Conservation (phyloP, 2,113 vertebrate species). For the Protobothrops mucrosquamatus region DNA sequence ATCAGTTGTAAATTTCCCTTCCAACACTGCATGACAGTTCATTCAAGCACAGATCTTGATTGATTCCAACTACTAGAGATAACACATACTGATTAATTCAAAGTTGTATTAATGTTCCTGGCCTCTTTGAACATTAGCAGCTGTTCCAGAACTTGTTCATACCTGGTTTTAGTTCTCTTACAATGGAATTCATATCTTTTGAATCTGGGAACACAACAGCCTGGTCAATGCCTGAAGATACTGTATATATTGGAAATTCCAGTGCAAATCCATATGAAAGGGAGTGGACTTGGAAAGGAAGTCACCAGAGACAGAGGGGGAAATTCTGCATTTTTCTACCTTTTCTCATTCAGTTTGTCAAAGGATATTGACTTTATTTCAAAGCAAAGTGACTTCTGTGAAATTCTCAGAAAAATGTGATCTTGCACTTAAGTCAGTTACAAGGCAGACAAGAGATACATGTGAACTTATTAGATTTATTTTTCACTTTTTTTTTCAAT, state of each 20-base stretch:
- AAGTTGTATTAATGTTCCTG: neutral
- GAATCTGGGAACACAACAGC: neutral
- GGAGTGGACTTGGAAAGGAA: neutral
- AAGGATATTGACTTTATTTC: neutral
- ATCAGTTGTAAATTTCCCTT: too few species aligned
- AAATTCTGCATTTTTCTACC: neutral
- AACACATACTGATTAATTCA: neutral
- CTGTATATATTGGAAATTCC: neutral
- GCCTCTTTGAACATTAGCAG: neutral
- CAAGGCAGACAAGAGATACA: neutral
- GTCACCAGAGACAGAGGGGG: neutral
- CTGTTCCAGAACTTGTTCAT: neutral
- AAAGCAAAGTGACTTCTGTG: neutral
- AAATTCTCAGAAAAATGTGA: neutral
- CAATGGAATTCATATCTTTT: neutral
- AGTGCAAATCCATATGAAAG: neutral
- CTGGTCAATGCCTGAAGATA: neutral
- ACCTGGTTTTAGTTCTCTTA: neutral
- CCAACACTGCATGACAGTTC: too few species aligned
- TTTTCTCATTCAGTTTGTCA: neutral
- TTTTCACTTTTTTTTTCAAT: neutral
- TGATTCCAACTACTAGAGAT: neutral
- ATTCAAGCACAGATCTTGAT: neutral
- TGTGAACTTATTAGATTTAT: neutral
- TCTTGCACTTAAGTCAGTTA: neutral